phyloP scores from a whole-genome alignment of 2,888 invertebrate species.

The Frankliniella fusca region DNA sequence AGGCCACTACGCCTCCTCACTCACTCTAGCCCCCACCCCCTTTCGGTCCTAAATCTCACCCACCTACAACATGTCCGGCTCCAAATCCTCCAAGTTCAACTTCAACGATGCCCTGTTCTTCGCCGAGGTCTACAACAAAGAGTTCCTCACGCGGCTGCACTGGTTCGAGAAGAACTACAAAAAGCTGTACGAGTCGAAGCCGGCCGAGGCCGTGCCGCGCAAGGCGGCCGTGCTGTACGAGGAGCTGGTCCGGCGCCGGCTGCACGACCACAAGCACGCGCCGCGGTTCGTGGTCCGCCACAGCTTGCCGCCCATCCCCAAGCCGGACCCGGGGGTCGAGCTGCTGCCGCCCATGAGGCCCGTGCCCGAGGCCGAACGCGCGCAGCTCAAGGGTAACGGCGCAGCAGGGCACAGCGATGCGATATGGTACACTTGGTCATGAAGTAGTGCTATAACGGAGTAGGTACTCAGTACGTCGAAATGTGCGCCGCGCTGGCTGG shows the following conservation, averaged over 20 bases:
- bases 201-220: conserved; percentile 13
- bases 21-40: background rate
- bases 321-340: background rate
- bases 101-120: conserved; percentile 21
- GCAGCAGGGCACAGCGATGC: background rate
- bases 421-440: no score
- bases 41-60: background rate
- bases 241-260: background rate
- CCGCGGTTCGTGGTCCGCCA: conserved; percentile 9
- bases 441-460: no score
- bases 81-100: conserved; percentile 9
- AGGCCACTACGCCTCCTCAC: background rate
- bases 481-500: no score
- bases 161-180: conserved; percentile 24
- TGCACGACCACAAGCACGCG: background rate
- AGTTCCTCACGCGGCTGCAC: conserved; percentile 13
- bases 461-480: no score
- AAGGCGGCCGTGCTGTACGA: conserved; percentile 7
- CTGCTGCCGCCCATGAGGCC: conserved; percentile 10
- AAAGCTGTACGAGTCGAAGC: background rate
- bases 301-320: background rate
- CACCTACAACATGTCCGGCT: background rate
- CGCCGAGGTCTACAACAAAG: conserved; percentile 2
- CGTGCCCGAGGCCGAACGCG: background rate
- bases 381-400: background rate